These are phyloP conservation scores for Pleuronectes platessa DNA, from an alignment of 2,113 vertebrate genomes.

Conservation along the genomic window DNA sequence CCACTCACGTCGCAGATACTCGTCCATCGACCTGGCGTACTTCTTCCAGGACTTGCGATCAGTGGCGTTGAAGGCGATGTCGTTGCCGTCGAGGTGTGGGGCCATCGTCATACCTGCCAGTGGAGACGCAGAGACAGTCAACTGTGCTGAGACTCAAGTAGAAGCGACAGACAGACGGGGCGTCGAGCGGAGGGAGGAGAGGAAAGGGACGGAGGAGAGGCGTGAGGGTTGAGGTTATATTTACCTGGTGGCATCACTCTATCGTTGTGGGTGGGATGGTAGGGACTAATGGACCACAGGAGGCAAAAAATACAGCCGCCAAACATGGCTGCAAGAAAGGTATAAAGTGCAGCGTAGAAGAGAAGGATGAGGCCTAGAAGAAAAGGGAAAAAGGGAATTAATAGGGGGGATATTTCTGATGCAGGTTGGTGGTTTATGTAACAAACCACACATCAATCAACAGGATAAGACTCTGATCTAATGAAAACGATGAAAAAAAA, in stretches of 20 bases:
- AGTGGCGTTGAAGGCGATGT: constrained; percentile 89
- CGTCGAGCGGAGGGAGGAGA: not conserved
- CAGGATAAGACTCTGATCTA: not conserved
- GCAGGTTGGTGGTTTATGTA: no score
- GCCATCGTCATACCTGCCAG: constrained; percentile 94
- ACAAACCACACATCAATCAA: no score
- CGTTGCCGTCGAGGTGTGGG: constrained; percentile 87
- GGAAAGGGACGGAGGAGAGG: not conserved
- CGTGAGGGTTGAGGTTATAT: constrained; percentile 38
- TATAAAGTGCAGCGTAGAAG: constrained; percentile 92
- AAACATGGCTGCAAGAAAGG: constrained; percentile 94
- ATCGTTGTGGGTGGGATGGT: constrained; percentile 90
- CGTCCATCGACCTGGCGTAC: constrained; percentile 88
- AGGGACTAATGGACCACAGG: constrained; percentile 93
- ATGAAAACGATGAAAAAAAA: not conserved
- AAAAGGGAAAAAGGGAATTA: not conserved
- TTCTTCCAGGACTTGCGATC: constrained; percentile 90
- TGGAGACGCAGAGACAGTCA: constrained; percentile 77
- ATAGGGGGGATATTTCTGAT: not conserved
- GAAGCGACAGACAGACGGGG: constrained; percentile 44
- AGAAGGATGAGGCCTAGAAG: constrained; percentile 89
- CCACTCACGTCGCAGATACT: constrained; percentile 89
- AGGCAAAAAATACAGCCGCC: constrained; percentile 91
- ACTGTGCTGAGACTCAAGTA: constrained; percentile 69
- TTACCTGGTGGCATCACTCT: constrained; percentile 93